A percentile compares a stretch with the other conserved stretches of the same genome.
These are phyloP conservation scores for Apomyelois bistriatella DNA, from an alignment of 2,888 invertebrate genomes.

Conservation along the genomic window DNA sequence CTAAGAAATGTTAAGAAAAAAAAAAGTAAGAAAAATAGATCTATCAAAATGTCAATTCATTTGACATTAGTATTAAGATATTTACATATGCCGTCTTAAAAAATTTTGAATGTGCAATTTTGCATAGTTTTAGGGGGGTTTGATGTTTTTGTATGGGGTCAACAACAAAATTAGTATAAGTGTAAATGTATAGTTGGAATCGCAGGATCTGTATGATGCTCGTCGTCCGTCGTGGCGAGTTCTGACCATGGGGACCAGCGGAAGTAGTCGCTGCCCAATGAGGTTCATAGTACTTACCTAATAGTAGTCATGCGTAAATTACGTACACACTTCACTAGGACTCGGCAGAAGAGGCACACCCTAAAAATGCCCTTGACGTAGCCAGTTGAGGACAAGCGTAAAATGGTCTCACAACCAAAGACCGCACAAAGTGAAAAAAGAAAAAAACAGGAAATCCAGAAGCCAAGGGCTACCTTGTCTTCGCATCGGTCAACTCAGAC, in stretches of 20 bases:
- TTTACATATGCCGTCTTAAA: neutral
- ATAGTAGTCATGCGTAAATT: neutral
- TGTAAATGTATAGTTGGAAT: neutral
- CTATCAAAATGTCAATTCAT: neutral
- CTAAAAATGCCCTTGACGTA: no score
- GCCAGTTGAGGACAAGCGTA: no score
- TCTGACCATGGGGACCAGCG: neutral
- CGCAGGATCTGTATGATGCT: neutral
- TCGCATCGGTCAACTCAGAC: no score
- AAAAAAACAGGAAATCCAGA: no score
- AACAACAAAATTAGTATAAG: neutral
- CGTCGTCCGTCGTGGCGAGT: neutral
- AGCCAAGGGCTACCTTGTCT: no score
- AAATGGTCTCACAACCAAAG: no score
- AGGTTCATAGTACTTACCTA: neutral
- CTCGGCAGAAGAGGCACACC: no score
- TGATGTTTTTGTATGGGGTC: neutral
- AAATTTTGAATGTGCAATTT: no score
- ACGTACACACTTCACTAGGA: no score
- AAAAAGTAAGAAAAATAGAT: neutral
- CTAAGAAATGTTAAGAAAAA: neutral
- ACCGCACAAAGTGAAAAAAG: no score
- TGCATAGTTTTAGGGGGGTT: neutral
- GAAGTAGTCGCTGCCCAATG: neutral
- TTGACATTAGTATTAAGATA: neutral